Evolutionary conservation across 2,113 vertebrate species (phyloP), one percentile per base, ranked within the genome.

Genomic region (Rhinichthys klamathensis): DNA sequence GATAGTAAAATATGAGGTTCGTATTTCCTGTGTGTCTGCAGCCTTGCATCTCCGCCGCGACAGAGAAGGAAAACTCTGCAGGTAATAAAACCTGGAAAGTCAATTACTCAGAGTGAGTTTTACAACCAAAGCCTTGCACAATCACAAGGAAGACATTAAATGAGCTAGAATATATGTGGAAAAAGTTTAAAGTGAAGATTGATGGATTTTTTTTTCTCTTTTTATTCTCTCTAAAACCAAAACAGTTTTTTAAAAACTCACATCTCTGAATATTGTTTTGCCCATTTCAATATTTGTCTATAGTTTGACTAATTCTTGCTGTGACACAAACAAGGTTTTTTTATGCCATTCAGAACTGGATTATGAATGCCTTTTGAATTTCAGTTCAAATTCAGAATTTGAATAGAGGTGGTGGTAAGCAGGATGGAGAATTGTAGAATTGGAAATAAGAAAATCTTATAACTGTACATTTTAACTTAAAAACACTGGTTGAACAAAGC

Each of bases 21-120:
- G 89, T 63, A 92, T 90, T 90, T 90, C 83, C 90, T 84, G 80
- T 4, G 69, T 44, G 82, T 89, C 85, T 87, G 1, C 65, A 84
- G 35, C 80, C 75, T 84, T 89, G 85, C 76, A 38, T 88, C 88
- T 88, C 90, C 89, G 89, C 85, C 78, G 84, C 54, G 79, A 65
- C 83, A 61, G 82, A 90, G 63, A 91, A 21, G 13, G 16, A 16
- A 81, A 69, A 85, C 83, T 65, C 25, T 67, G 61, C 46, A 87
- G 78, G 78, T 76, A 87, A 91, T 79, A 85, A 86, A 84, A 89
- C 56, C 58, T 44, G 80, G 86, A 85, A 75, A 18, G 72, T 88
- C 83, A 89, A 76, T 88, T 84, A 90, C 70, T 86, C n/a, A 41
- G 6, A 87, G 85, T 85, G 69, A 72, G 83, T 84, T 85, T 90